Conservation (phyloP, 2,888 invertebrate genomes). For the Lithophane ornitopus region DNA sequence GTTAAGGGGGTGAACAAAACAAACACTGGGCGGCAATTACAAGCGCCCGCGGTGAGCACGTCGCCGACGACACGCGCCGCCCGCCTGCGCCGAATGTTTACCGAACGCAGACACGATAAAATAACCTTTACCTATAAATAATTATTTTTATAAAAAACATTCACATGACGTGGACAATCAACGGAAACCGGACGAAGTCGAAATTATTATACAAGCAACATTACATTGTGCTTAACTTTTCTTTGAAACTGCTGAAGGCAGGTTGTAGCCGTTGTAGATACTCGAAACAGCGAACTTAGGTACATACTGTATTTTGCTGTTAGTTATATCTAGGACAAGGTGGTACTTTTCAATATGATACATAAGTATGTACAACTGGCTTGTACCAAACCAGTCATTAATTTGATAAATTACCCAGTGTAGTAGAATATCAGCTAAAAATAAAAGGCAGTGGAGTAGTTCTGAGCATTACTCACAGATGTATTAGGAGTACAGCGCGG, state of each 20-base stretch:
- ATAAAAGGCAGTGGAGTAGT: conserved; percentile 55
- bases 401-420: conserved; percentile 47
- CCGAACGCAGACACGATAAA: conserved; percentile 32
- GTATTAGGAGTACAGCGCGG: conserved; percentile 47
- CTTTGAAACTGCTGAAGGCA: background rate
- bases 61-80: conserved; percentile 73
- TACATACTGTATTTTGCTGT: background rate
- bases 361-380: background rate
- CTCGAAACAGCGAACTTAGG: background rate
- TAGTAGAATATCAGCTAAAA: conserved; percentile 50
- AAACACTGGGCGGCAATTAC: conserved; percentile 86
- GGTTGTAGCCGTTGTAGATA: background rate
- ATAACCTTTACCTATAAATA: background rate
- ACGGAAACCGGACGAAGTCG: conserved; percentile 33
- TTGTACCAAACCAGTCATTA: conserved; percentile 43
- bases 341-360: background rate
- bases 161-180: conserved; percentile 23
- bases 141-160: background rate
- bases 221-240: background rate
- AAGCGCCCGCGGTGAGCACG: conserved; percentile 81
- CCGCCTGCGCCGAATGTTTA: conserved; percentile 71
- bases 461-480: conserved; percentile 55
- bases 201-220: conserved; percentile 14
- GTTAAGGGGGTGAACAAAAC: conserved; percentile 82
- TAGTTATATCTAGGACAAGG: conserved; percentile 2